Percentiles rank a stretch among this genome's conserved stretches.
These are phyloP conservation scores for Sciaenops ocellatus DNA, from an alignment of 2,797 vertebrate species.

Conservation along the genomic window DNA sequence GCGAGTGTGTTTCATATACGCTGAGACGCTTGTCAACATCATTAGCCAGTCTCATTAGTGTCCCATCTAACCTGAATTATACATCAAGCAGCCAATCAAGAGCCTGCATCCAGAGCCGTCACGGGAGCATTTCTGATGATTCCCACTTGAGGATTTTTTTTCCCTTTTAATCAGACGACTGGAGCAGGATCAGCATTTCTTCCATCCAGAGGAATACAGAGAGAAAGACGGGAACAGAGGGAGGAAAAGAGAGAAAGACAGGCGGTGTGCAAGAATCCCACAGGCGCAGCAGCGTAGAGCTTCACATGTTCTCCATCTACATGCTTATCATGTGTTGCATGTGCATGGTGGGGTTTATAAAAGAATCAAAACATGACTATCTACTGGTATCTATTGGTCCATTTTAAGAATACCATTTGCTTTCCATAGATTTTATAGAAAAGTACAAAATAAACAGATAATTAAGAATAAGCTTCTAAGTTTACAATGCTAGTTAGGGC, in stretches of 20 bases:
- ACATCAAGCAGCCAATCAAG: constrained; percentile 82
- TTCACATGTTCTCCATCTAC: constrained; percentile 18
- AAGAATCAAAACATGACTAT: background rate
- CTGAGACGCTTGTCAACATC: constrained; percentile 74
- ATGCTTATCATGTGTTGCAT: background rate
- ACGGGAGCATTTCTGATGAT: constrained; percentile 70
- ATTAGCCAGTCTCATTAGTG: constrained; percentile 78
- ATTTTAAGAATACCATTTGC: background rate
- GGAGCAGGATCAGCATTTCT: constrained; percentile 61
- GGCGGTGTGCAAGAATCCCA: constrained; percentile 33
- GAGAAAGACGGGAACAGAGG: constrained; percentile 16
- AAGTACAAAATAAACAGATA: background rate
- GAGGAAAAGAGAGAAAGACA: constrained; percentile 4
- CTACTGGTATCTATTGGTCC: background rate
- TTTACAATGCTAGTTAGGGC: too few species aligned
- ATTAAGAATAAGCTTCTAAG: too few species aligned
- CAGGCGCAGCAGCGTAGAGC: constrained; percentile 27
- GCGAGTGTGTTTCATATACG: constrained; percentile 36
- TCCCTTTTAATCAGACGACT: constrained; percentile 78
- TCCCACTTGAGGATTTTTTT: constrained; percentile 62
- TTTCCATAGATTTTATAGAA: background rate
- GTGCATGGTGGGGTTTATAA: background rate
- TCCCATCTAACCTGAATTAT: constrained; percentile 79
- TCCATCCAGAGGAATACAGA: constrained; percentile 48
- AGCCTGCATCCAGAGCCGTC: constrained; percentile 62